Evolutionary conservation across 2,113 vertebrate species (phyloP), one percentile per base, ranked within the genome.

Genomic region (Solea solea): DNA sequence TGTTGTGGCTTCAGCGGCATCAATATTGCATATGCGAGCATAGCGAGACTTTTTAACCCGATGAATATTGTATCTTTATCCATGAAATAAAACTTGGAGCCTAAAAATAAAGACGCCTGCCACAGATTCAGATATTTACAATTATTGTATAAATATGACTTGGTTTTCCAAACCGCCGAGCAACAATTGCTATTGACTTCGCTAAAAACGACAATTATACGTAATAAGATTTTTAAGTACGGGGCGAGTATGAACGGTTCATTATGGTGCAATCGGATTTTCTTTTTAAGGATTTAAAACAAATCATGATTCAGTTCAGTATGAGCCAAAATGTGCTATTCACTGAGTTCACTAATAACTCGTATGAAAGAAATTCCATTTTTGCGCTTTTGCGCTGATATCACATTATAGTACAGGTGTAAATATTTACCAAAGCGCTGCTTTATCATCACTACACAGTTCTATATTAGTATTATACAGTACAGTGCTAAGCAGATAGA

Each of bases 31-130:
- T 67, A 9, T 41, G 21, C 51, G 57, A 63, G 66, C 54, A 68
- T 27, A 57, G 62, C 71, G 11, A 71, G 52, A 83, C 52, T 67
- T 58, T 58, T 45, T 64, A 68, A 49, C 27, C 0, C 7, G 15
- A 60, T 83, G 7, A 64, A 80, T 83, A 62, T 53, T 80, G 44
- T 16, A 76, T 69, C 50, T 57, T 65, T 65, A 69, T 80, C 12
- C 13, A 76, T 74, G 53, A 74, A 77, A 72, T 7, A 73, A 80
- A 51, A 63, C 42, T 5, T 39, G 10, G 25, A n/a, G 15, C 53
- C 40, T 41, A 21, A 64, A 71, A 60, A 61, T 56, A 55, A 62
- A 39, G 7, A 39, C 7, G 21, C 28, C 53, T 8, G 0, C 39
- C 49, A 50, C 39, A 51, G 5, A 52, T 51, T 69, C 3, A 41